Evolutionary conservation across 1,140 invertebrate genomes (phyloP).

Genomic region (Onthophagus taurus): DNA sequence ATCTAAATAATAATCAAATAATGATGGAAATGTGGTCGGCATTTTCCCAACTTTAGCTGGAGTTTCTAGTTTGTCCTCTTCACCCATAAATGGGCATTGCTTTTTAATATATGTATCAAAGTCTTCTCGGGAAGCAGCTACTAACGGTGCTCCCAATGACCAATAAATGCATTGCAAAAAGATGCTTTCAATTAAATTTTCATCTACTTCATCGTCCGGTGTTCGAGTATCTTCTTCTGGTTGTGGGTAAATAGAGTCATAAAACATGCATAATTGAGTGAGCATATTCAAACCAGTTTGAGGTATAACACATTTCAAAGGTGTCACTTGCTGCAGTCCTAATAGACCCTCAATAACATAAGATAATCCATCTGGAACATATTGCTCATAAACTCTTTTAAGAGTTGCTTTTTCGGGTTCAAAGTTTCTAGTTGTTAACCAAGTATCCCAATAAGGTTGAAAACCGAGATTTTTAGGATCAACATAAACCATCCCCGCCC

Average conservation of each 20-base stretch:
- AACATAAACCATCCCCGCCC: slow-evolving; percentile 89
- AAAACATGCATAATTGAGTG: slow-evolving; percentile 70
- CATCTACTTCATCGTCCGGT: slow-evolving; percentile 42
- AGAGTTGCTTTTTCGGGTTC: slow-evolving; percentile 47
- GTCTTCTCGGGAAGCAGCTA: slow-evolving; percentile 52
- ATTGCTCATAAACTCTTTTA: slow-evolving; percentile 57
- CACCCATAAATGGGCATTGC: slow-evolving; percentile 54
- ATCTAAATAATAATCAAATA: slow-evolving; percentile 79
- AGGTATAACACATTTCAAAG: slow-evolving; percentile 69
- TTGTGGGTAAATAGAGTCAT: slow-evolving; percentile 55
- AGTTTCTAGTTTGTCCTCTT: slow-evolving; percentile 52
- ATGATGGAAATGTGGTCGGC: slow-evolving; percentile 52
- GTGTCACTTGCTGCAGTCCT: slow-evolving; percentile 53
- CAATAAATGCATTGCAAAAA: slow-evolving; percentile 73
- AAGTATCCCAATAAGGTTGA: slow-evolving; percentile 74
- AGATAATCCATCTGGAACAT: slow-evolving; percentile 57
- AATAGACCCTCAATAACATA: slow-evolving; percentile 69
- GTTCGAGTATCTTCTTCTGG: slow-evolving; percentile 35
- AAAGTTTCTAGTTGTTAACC: slow-evolving; percentile 49
- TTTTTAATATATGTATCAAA: slow-evolving; percentile 79
- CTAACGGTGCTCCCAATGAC: slow-evolving; percentile 70
- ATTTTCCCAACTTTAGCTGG: slow-evolving; percentile 59
- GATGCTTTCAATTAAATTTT: slow-evolving; percentile 53
- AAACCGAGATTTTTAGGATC: slow-evolving; percentile 84
- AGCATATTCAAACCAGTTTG: slow-evolving; percentile 82